These are phyloP conservation scores for Archilochus colubris DNA, from an alignment of 2,113 vertebrate species.

Conservation along the genomic window DNA sequence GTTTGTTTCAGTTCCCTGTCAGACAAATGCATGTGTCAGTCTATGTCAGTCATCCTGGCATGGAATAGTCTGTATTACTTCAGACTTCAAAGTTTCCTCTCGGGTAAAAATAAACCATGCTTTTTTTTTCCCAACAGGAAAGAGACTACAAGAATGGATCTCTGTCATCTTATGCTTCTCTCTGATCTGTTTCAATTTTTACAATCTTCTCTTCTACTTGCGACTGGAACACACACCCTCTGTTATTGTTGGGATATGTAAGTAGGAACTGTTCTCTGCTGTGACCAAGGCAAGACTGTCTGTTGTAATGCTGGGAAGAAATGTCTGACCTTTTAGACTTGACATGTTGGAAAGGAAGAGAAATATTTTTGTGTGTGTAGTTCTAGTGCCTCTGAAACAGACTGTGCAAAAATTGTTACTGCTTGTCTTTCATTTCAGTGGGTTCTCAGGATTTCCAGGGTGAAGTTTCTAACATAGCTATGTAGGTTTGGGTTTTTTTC, in stretches of 20 bases:
- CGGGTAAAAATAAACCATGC: constrained; percentile 1
- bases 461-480: neutral
- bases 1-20: constrained; percentile 2
- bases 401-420: neutral
- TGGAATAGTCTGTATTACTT: neutral
- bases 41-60: neutral
- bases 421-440: neutral
- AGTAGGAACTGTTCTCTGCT: constrained; percentile 35
- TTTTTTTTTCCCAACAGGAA: constrained; percentile 77
- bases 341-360: neutral
- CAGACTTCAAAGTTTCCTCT: neutral
- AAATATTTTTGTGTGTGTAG: accelerated
- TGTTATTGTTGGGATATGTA: constrained; percentile 86
- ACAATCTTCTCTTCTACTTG: constrained; percentile 89
- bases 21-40: neutral
- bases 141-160: constrained; percentile 94
- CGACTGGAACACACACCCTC: constrained; percentile 85
- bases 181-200: constrained; percentile 91
- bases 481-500: neutral
- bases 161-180: constrained; percentile 92
- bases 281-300: neutral
- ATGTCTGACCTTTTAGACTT: neutral
- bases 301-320: neutral
- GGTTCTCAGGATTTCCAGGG: neutral
- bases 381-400: neutral